Conservation (phyloP, 30 jellyfish, hydroid and myxozoan species). For the Hydractinia symbiolongicarpus region DNA sequence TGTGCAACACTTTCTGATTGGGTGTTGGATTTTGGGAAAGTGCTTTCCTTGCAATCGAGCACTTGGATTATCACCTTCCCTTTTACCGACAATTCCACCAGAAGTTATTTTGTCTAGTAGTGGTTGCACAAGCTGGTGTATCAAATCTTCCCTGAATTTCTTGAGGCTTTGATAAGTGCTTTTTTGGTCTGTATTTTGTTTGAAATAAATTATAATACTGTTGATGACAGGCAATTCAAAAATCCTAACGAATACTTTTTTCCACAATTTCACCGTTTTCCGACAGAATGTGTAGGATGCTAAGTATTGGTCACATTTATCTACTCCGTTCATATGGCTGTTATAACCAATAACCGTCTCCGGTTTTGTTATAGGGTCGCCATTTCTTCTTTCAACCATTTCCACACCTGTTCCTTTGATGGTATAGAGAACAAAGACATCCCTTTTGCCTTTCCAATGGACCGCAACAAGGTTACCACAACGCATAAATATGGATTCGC, state of each 20-base stretch:
- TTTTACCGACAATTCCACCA: background rate
- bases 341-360: background rate
- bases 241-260: conserved; percentile 5
- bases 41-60: conserved; percentile 19
- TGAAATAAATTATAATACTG: conserved; percentile 23
- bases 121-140: conserved; percentile 27
- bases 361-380: background rate
- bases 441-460: conserved; percentile 36
- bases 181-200: conserved; percentile 15
- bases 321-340: background rate
- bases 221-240: conserved; percentile 25
- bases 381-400: background rate
- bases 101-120: background rate
- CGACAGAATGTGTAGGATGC: background rate
- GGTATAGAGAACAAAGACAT: conserved; percentile 12
- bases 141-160: background rate
- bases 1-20: conserved; percentile 8
- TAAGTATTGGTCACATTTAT: background rate
- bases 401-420: background rate
- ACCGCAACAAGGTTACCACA: conserved; percentile 31
- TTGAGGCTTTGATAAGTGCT: background rate
- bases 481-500: conserved; percentile 14
- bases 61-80: background rate
- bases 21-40: conserved; percentile 10
- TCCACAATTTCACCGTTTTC: conserved; percentile 31